These are phyloP conservation scores for Hepsetus odoe DNA, from an alignment of 2,113 vertebrate genomes.

Conservation along the genomic window DNA sequence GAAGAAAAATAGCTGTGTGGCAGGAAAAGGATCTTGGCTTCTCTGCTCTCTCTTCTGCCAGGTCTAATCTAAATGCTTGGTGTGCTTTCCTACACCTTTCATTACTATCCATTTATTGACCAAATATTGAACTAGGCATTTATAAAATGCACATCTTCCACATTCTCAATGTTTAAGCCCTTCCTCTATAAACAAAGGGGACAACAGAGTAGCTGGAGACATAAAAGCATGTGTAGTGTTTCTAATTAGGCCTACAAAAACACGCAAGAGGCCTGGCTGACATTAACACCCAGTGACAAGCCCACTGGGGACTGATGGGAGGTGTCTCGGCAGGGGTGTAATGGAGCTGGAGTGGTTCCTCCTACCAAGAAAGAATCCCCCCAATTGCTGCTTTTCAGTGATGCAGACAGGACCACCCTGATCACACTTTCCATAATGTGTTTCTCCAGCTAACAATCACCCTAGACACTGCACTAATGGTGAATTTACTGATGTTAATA, in stretches of 20 bases:
- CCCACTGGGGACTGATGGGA: slow-evolving; percentile 36
- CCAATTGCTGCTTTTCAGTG: slow-evolving; percentile 38
- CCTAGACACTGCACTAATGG: slow-evolving; percentile 69
- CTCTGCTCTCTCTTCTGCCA: slow-evolving; percentile 28
- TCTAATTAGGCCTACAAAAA: slow-evolving; percentile 49
- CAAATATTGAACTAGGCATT: slow-evolving; percentile 52
- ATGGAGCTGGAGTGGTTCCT: slow-evolving; percentile 55
- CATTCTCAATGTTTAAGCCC: slow-evolving; percentile 38
- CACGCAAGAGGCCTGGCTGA: slow-evolving; percentile 47
- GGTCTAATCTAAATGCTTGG: slow-evolving; percentile 56
- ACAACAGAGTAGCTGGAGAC: slow-evolving; percentile 33
- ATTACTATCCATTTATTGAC: slow-evolving; percentile 63
- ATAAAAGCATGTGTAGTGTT: slow-evolving; percentile 10
- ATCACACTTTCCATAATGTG: slow-evolving; percentile 54
- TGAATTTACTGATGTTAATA: slow-evolving; percentile 73
- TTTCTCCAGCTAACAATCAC: slow-evolving; percentile 66
- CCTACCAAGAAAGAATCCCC: slow-evolving; percentile 38
- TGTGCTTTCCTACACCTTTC: slow-evolving; percentile 60
- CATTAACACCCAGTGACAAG: slow-evolving; percentile 38
- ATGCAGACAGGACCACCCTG: slow-evolving; percentile 33
- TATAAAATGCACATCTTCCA: slow-evolving; percentile 46
- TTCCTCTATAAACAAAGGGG: not conserved
- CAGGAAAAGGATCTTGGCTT: not conserved
- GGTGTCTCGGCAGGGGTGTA: slow-evolving; percentile 45
- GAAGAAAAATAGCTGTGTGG: slow-evolving; percentile 2